These are phyloP conservation scores for Disparrhopalites patrizii DNA, from an alignment of 2,888 invertebrate species.

Conservation along the genomic window DNA sequence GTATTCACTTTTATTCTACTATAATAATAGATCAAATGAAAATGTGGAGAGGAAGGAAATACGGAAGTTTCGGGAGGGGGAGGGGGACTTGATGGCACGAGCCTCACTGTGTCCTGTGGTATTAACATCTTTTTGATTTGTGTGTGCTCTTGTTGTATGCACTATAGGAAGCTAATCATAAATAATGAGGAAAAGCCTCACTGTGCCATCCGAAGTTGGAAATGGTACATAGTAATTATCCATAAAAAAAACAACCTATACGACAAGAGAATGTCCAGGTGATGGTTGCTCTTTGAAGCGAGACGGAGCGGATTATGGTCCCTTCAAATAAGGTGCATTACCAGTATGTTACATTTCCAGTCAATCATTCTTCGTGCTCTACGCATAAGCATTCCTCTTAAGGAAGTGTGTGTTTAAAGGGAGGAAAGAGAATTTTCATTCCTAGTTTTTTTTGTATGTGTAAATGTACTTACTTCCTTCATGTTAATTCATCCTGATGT, in stretches of 20 bases:
- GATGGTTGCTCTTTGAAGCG: constrained; percentile 27
- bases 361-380: constrained; percentile 17
- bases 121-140: background rate
- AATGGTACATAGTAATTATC: too few relatives aligned
- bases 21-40: constrained; percentile 15
- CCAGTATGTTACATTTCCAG: constrained; percentile 26
- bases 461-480: too few relatives aligned
- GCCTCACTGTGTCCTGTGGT: constrained; percentile 13
- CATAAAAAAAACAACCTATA: too few relatives aligned
- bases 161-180: background rate
- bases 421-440: too few relatives aligned
- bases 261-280: constrained; percentile 20
- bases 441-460: too few relatives aligned
- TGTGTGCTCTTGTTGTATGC: background rate
- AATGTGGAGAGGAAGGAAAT: constrained; percentile 32
- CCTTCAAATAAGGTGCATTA: constrained; percentile 12
- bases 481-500: too few relatives aligned
- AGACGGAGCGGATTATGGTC: constrained; percentile 24
- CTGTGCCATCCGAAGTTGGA: background rate
- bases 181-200: background rate
- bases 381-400: too few relatives aligned
- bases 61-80: constrained; percentile 37
- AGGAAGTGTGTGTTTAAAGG: background rate
- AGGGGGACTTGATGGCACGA: constrained; percentile 34
- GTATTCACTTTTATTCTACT: too few relatives aligned